Conservation (phyloP, 2,797 vertebrate genomes). For the Gymnocypris eckloni region DNA sequence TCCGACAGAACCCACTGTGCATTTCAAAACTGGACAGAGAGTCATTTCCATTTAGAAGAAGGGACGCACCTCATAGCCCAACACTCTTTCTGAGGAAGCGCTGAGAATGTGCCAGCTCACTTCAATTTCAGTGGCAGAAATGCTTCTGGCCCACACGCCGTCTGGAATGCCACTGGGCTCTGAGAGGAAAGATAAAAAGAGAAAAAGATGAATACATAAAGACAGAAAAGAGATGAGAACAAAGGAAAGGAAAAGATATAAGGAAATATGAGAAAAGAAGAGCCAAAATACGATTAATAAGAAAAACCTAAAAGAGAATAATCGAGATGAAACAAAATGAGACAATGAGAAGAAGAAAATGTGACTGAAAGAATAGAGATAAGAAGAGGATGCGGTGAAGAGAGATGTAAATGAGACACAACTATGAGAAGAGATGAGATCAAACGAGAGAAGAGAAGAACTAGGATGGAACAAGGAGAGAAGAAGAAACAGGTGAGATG, state of each 20-base stretch:
- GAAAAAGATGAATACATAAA: slow-evolving; percentile 42
- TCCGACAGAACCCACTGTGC: slow-evolving; percentile 60
- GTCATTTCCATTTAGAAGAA: slow-evolving; percentile 76
- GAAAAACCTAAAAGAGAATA: background rate
- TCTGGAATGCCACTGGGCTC: slow-evolving; percentile 88
- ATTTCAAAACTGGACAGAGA: slow-evolving; percentile 52
- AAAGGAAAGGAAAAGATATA: background rate
- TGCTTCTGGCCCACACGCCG: slow-evolving; percentile 85
- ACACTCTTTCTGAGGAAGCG: slow-evolving; percentile 88
- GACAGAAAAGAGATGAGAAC: background rate
- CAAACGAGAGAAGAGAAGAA: background rate
- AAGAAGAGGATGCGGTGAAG: background rate
- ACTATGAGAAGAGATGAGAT: background rate
- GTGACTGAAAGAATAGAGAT: background rate
- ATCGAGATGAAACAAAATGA: background rate
- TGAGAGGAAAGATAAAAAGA: slow-evolving; percentile 75
- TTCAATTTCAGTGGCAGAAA: slow-evolving; percentile 90
- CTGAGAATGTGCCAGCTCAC: slow-evolving; percentile 89
- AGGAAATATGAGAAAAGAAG: background rate
- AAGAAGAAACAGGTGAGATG: background rate
- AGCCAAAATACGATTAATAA: background rate
- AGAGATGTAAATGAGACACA: background rate
- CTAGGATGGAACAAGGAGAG: background rate
- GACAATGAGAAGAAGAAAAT: background rate
- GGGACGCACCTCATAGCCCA: slow-evolving; percentile 92